phyloP scores from a whole-genome alignment of 2,797 vertebrate species.

The Myripristis jacobus region DNA sequence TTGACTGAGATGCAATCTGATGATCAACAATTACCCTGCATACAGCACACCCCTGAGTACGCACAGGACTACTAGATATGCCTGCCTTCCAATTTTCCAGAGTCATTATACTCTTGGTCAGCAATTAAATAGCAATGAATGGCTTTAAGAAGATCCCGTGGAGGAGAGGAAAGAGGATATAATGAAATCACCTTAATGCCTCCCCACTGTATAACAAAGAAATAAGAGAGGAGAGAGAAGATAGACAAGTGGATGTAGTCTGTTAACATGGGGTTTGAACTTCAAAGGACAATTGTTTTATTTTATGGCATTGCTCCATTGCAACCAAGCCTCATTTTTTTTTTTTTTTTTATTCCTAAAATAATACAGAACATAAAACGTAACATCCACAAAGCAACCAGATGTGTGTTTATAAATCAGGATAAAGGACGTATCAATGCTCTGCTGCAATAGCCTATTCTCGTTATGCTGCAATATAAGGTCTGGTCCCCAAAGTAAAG shows the following conservation, averaged over 20 bases:
- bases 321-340: neutral
- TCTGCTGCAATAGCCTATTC: neutral
- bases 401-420: neutral
- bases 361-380: conserved; percentile 1
- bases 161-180: conserved; percentile 43
- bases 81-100: conserved; percentile 48
- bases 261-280: conserved; percentile 38
- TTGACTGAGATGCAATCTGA: conserved; percentile 44
- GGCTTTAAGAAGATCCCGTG: conserved; percentile 51
- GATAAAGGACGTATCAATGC: neutral
- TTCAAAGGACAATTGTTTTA: conserved; percentile 14
- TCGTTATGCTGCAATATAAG: neutral
- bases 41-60: conserved; percentile 18
- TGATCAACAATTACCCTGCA: conserved; percentile 56
- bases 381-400: conserved; percentile 18
- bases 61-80: conserved; percentile 8
- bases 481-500: neutral
- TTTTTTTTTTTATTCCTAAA: conserved; percentile 7
- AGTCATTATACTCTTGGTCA: conserved; percentile 65
- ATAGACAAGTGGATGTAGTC: conserved; percentile 20
- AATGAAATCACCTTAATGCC: conserved; percentile 62
- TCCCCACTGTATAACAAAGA: conserved; percentile 50
- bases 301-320: conserved; percentile 9
- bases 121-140: conserved; percentile 73
- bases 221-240: conserved; percentile 5